phyloP scores from a whole-genome alignment of 2,113 vertebrate species.

The Anhinga anhinga region DNA sequence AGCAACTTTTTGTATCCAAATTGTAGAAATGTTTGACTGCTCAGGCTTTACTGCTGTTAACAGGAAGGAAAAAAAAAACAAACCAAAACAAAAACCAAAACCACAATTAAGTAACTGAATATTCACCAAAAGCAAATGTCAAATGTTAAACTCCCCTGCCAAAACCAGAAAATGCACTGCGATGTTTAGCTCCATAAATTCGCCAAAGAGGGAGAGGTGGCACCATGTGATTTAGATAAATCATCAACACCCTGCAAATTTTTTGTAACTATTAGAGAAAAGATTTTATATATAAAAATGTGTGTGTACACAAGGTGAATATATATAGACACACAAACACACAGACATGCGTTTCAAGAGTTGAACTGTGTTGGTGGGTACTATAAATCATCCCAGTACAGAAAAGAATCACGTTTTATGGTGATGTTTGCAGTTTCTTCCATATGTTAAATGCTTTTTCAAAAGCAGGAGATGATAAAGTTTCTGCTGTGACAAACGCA shows the following conservation, averaged over 20 bases:
- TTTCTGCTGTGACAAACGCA: background rate
- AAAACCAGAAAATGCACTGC: background rate
- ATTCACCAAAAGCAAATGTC: background rate
- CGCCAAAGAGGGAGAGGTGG: background rate
- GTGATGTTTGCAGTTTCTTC: background rate
- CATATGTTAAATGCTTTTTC: background rate
- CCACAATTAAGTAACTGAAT: background rate
- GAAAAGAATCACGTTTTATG: background rate
- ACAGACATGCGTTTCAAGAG: background rate
- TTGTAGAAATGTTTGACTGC: background rate
- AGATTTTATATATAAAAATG: background rate
- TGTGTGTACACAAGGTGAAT: background rate
- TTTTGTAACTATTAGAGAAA: background rate
- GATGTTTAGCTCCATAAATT: background rate
- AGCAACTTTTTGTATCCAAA: background rate
- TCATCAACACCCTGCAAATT: background rate
- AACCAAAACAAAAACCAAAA: background rate
- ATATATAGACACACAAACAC: background rate
- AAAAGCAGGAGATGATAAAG: background rate
- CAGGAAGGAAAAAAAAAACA: no score
- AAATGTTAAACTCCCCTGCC: background rate
- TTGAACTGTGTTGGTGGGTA: background rate
- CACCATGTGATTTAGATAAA: background rate
- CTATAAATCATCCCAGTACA: background rate
- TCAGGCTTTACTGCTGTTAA: background rate